phyloP scores from a whole-genome alignment of 2,888 invertebrate species.

The Drosophila barbarae region DNA sequence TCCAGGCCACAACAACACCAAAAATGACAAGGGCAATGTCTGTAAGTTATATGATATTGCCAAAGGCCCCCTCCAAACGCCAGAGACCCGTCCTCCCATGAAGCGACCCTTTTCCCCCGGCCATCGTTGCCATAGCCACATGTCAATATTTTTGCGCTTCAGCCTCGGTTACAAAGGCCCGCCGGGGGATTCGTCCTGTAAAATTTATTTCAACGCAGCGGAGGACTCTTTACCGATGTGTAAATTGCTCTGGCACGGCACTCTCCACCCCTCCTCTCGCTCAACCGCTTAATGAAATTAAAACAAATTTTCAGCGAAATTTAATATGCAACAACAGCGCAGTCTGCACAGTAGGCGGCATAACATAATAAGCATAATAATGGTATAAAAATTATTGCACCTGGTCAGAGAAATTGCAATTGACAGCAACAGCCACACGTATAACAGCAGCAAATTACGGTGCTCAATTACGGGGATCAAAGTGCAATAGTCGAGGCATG shows the following conservation, averaged over 20 bases:
- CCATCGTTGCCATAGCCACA: slow-evolving; percentile 54
- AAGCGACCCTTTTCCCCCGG: background rate
- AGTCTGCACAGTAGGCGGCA: slow-evolving; percentile 4
- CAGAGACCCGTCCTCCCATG: background rate
- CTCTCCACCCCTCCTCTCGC: slow-evolving; percentile 4
- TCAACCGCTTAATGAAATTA: slow-evolving; percentile 72
- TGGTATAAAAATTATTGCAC: slow-evolving; percentile 41
- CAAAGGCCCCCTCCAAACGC: slow-evolving; percentile 5
- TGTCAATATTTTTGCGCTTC: slow-evolving; percentile 71
- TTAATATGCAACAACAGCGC: slow-evolving; percentile 30
- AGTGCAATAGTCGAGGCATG: background rate
- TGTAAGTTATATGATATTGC: slow-evolving; percentile 41
- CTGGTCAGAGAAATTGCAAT: slow-evolving; percentile 13
- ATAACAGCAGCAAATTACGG: slow-evolving; percentile 14
- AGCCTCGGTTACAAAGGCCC: slow-evolving; percentile 49
- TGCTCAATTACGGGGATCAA: slow-evolving; percentile 29
- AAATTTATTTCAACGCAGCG: slow-evolving; percentile 47
- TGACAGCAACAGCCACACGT: slow-evolving; percentile 20
- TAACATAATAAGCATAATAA: slow-evolving; percentile 43
- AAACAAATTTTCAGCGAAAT: slow-evolving; percentile 57
- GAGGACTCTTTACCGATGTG: slow-evolving; percentile 66
- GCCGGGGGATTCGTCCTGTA: slow-evolving; percentile 50
- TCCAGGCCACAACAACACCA: slow-evolving; percentile 30
- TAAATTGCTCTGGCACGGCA: slow-evolving; percentile 57
- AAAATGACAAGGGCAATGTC: slow-evolving; percentile 42